phyloP scores from a whole-genome alignment of 2,113 vertebrate species.

The Silurus glanis region DNA sequence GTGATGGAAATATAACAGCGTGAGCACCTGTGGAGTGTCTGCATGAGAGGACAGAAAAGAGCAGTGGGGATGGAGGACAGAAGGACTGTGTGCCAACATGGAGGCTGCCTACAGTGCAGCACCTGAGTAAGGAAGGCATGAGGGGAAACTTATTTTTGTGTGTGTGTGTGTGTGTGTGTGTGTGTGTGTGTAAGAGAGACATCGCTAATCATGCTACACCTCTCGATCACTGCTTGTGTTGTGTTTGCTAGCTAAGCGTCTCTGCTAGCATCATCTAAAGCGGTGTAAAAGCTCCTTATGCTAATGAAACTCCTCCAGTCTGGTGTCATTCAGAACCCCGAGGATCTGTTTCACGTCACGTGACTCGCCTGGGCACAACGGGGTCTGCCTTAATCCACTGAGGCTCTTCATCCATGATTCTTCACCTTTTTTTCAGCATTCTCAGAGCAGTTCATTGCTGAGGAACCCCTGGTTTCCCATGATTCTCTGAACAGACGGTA shows the following conservation, averaged over 20 bases:
- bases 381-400: background rate
- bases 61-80: conserved; percentile 42
- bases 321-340: background rate
- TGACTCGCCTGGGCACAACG: background rate
- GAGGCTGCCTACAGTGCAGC: conserved; percentile 45
- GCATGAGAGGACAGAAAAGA: background rate
- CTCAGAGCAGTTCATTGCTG: background rate
- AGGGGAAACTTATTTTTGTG: background rate
- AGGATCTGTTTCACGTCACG: background rate
- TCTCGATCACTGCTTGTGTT: background rate
- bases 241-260: background rate
- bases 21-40: background rate
- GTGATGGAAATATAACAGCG: background rate
- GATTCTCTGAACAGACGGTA: background rate
- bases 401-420: background rate
- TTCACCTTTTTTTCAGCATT: background rate
- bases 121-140: conserved; percentile 29
- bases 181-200: background rate
- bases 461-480: conserved; percentile 13
- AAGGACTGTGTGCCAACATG: conserved; percentile 50
- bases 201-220: conserved; percentile 18
- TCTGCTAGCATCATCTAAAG: conserved; percentile 1
- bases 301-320: background rate
- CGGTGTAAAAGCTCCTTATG: background rate
- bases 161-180: conserved; percentile 11